Conservation (phyloP, 2,888 invertebrate species). For the Cryptus armator region DNA sequence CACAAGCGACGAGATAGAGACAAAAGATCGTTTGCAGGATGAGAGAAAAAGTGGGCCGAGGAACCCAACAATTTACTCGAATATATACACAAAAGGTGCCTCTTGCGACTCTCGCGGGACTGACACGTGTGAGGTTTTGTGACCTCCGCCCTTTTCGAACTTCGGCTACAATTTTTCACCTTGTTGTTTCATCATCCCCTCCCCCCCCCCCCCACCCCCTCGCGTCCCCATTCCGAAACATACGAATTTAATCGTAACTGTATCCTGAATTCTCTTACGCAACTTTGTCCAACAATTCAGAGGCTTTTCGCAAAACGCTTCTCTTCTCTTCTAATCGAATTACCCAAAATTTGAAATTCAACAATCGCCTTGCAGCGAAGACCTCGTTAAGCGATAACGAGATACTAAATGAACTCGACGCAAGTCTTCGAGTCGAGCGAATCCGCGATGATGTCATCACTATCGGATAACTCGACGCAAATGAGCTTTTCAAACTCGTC, state of each 20-base stretch:
- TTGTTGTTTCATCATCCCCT: not conserved
- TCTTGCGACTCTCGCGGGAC: conserved; percentile 1
- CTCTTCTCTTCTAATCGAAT: too few species aligned
- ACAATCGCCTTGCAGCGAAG: not conserved
- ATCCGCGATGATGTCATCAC: not conserved
- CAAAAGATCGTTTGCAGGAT: not conserved
- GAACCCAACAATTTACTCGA: conserved; percentile 26
- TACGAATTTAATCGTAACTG: not conserved
- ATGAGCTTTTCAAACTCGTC: conserved; percentile 22
- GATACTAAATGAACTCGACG: conserved; percentile 11
- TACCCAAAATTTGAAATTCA: too few species aligned
- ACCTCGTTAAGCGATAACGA: not conserved
- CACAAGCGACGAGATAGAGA: not conserved
- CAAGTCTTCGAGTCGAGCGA: conserved; percentile 5
- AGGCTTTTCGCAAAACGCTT: too few species aligned
- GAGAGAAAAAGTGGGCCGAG: conserved; percentile 53
- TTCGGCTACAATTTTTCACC: not conserved
- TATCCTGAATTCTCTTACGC: not conserved
- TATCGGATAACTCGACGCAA: conserved; percentile 34
- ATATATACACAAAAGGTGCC: not conserved
- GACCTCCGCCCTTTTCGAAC: conserved; percentile 6
- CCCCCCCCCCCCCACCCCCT: too few species aligned
- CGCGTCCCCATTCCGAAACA: not conserved
- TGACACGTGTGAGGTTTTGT: conserved; percentile 14
- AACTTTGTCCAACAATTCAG: too few species aligned